These are phyloP conservation scores for Leucopternis melanops DNA, from an alignment of 2,113 vertebrate genomes.

Conservation along the genomic window DNA sequence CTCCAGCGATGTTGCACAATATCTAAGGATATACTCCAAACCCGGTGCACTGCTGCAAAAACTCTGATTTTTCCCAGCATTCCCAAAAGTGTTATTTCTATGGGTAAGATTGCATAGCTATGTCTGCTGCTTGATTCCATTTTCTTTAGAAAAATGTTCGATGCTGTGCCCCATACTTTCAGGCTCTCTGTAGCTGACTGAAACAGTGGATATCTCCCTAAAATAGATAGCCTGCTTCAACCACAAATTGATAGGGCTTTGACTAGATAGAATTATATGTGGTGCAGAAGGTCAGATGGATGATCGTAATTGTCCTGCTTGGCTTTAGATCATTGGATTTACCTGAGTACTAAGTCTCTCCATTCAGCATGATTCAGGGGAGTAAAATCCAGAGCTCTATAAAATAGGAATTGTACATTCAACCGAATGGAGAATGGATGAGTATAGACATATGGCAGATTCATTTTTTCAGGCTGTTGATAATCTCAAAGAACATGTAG, in stretches of 20 bases:
- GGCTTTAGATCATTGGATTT: background rate
- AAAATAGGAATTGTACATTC: slow-evolving; percentile 9
- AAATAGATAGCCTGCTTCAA: background rate
- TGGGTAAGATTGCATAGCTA: background rate
- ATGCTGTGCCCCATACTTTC: background rate
- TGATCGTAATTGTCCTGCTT: background rate
- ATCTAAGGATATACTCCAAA: background rate
- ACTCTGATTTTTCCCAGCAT: background rate
- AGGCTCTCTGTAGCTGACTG: background rate
- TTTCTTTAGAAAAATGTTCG: background rate
- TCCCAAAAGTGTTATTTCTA: background rate
- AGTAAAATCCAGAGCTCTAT: background rate
- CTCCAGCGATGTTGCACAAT: background rate
- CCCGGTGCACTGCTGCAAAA: background rate
- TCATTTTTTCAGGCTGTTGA: slow-evolving; percentile 24
- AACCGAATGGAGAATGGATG: slow-evolving; percentile 2
- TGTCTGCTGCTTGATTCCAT: background rate
- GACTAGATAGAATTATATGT: background rate
- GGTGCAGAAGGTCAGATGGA: background rate
- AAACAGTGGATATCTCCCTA: background rate
- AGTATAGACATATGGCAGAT: slow-evolving; percentile 51
- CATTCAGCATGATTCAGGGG: slow-evolving; percentile 4
- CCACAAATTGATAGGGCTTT: background rate
- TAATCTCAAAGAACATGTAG: slow-evolving; percentile 63
- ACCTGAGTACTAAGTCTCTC: background rate